phyloP scores from a whole-genome alignment of 1,140 invertebrate genomes.

The Aphaenogaster ashmeadi region DNA sequence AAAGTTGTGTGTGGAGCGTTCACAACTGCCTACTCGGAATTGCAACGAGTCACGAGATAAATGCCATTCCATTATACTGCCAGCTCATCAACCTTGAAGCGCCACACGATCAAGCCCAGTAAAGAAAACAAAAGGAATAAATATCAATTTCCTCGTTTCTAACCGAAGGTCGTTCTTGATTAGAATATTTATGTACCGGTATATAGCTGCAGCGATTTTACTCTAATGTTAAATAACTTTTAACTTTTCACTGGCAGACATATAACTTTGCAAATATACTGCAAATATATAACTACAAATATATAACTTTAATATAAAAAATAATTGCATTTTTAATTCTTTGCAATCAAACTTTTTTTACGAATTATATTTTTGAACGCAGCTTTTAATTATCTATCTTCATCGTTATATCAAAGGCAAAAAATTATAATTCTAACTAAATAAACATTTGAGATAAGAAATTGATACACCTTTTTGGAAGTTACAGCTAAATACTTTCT shows the following conservation, averaged over 20 bases:
- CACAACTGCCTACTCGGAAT: conserved; percentile 36
- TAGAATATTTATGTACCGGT: conserved; percentile 11
- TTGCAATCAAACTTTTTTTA: background rate
- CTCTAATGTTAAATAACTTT: background rate
- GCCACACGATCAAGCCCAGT: background rate
- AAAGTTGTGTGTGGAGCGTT: conserved; percentile 12
- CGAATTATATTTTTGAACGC: background rate
- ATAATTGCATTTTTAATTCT: background rate
- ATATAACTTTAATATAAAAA: background rate
- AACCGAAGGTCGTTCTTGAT: conserved; percentile 13
- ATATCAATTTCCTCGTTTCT: conserved; percentile 48
- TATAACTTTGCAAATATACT: background rate
- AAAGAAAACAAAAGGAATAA: conserved; percentile 40
- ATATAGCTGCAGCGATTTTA: background rate
- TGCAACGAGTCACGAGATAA: conserved; percentile 43
- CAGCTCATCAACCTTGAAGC: conserved; percentile 56
- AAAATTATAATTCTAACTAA: background rate
- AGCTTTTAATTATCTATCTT: background rate
- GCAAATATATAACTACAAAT: background rate
- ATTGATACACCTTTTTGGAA: background rate
- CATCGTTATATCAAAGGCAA: background rate
- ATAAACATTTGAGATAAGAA: background rate
- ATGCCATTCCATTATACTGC: conserved; percentile 49
- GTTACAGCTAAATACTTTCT: background rate
- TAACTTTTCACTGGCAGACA: background rate